Conservation (phyloP, 92 coral and sea anemone species). For the Micromussa lordhowensis region DNA sequence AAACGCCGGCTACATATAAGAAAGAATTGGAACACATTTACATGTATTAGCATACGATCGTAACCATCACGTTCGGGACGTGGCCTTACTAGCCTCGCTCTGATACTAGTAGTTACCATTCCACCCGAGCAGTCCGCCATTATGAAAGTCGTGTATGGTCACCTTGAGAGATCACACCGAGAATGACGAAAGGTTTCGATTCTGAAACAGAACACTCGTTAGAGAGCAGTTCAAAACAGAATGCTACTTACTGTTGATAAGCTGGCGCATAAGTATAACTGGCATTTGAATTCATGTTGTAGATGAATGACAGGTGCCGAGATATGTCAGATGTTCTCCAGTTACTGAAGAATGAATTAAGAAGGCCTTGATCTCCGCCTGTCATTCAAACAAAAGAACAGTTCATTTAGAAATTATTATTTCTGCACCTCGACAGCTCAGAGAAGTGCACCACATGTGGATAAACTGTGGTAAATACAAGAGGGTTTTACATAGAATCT, state of each 20-base stretch:
- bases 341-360: constrained; percentile 91
- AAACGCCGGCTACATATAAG: too few species aligned
- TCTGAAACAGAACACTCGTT: not conserved
- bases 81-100: too few species aligned
- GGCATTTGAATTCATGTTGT: constrained; percentile 96
- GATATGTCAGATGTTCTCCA: constrained; percentile 84
- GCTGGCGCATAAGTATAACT: constrained; percentile 97
- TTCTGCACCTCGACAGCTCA: not conserved
- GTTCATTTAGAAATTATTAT: not conserved
- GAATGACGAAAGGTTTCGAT: too few species aligned
- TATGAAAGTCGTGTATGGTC: too few species aligned
- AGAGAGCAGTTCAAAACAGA: not conserved
- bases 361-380: constrained; percentile 99
- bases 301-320: constrained; percentile 87
- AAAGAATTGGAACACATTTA: too few species aligned
- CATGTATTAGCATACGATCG: too few species aligned
- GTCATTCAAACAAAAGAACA: not conserved
- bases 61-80: too few species aligned
- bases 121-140: too few species aligned
- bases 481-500: too few species aligned
- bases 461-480: not conserved
- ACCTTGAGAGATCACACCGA: too few species aligned
- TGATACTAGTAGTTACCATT: too few species aligned
- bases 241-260: constrained; percentile 75
- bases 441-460: not conserved